A percentile compares a stretch with the other conserved stretches of the same genome.
Conservation (phyloP, 2,888 invertebrate species). For the Andrena praecox region DNA sequence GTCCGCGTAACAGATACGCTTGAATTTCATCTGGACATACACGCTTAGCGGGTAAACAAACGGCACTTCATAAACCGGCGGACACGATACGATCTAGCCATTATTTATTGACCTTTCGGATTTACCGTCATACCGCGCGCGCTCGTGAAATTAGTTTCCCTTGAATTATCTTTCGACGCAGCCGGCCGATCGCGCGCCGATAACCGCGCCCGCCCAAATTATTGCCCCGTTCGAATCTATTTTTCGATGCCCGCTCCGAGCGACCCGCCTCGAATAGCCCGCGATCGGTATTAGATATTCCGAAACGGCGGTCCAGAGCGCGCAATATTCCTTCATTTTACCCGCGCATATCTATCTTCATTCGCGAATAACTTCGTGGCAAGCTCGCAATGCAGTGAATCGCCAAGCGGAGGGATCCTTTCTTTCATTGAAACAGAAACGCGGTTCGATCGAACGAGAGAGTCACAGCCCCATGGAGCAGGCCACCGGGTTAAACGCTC, state of each 20-base stretch:
- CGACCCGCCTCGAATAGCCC: not conserved
- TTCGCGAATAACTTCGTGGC: too few species aligned
- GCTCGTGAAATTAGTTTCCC: slow-evolving; percentile 70
- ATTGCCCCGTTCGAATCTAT: slow-evolving; percentile 70
- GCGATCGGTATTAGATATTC: not conserved
- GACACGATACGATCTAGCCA: slow-evolving; percentile 68
- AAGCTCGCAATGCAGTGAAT: too few species aligned
- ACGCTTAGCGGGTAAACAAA: slow-evolving; percentile 73
- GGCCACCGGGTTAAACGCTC: slow-evolving; percentile 20
- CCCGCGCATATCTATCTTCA: too few species aligned
- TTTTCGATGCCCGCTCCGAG: slow-evolving; percentile 51
- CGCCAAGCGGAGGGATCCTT: too few species aligned
- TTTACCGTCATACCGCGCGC: slow-evolving; percentile 62
- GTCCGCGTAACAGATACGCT: slow-evolving; percentile 62
- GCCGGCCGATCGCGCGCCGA: slow-evolving; percentile 49
- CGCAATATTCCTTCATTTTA: not conserved
- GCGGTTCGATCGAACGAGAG: not conserved
- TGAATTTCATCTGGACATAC: slow-evolving; percentile 66
- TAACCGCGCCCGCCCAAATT: slow-evolving; percentile 62
- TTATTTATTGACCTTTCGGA: slow-evolving; percentile 74
- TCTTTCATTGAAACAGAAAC: not conserved
- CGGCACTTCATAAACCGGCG: slow-evolving; percentile 71
- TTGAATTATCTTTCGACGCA: slow-evolving; percentile 71
- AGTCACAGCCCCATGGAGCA: not conserved
- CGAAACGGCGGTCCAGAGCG: not conserved